Percentiles rank a stretch among this genome's conserved stretches.
Evolutionary conservation across 2,888 invertebrate species (phyloP).

Genomic region (Hirtodrosophila alboralis): DNA sequence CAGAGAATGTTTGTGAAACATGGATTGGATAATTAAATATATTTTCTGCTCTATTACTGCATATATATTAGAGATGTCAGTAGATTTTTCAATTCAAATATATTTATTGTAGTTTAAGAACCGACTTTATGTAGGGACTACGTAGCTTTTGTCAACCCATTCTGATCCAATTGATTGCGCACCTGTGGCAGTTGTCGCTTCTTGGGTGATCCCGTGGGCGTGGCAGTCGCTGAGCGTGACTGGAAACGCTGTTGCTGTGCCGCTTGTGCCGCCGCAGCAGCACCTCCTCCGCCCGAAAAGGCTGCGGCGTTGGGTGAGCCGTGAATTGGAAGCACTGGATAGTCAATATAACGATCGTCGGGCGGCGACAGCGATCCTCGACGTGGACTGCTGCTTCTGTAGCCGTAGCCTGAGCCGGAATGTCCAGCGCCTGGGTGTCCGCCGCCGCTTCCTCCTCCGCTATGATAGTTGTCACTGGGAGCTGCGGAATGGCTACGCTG

Average conservation of each 20-base stretch:
- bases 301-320: constrained; percentile 67
- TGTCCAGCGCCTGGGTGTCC: constrained; percentile 38
- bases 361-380: constrained; percentile 85
- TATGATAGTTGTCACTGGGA: constrained; percentile 85
- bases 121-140: too few species aligned
- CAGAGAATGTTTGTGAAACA: too few species aligned
- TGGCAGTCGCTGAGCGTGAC: constrained; percentile 94
- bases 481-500: constrained; percentile 95
- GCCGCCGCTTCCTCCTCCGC: constrained; percentile 53
- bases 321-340: constrained; percentile 84
- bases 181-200: constrained; percentile 98
- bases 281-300: constrained; percentile 43
- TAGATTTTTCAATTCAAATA: too few species aligned
- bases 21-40: too few species aligned
- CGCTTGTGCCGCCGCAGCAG: constrained; percentile 70
- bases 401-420: constrained; percentile 75
- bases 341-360: constrained; percentile 84
- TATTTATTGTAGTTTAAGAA: too few species aligned
- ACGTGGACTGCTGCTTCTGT: constrained; percentile 90
- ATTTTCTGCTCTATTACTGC: too few species aligned
- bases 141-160: not conserved
- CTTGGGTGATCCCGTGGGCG: constrained; percentile 97
- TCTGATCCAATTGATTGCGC: constrained; percentile 83
- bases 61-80: too few species aligned
- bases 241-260: constrained; percentile 87